These are phyloP conservation scores for Harpagifer antarcticus DNA, from an alignment of 2,797 vertebrate species.

Conservation along the genomic window DNA sequence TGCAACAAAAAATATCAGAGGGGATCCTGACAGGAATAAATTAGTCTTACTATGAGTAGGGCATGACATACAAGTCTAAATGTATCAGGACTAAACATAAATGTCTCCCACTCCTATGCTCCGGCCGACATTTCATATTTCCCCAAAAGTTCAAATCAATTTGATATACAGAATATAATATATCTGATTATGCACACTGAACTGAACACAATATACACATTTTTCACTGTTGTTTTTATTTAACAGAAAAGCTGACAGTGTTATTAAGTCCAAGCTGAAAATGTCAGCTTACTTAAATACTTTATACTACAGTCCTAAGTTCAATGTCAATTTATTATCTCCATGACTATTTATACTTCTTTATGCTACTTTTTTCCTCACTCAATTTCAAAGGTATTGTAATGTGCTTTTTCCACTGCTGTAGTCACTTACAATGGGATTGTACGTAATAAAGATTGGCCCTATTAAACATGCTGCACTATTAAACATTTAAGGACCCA, in stretches of 20 bases:
- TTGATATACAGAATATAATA: conserved; percentile 41
- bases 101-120: conserved; percentile 33
- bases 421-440: background rate
- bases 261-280: background rate
- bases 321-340: background rate
- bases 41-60: conserved; percentile 36
- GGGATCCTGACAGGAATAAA: conserved; percentile 24
- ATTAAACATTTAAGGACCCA: too few relatives aligned
- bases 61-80: conserved; percentile 34
- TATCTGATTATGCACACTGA: conserved; percentile 40
- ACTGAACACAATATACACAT: background rate
- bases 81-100: conserved; percentile 40
- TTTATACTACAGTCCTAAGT: background rate
- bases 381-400: background rate
- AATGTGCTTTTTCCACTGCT: background rate
- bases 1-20: background rate
- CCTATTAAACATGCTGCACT: background rate
- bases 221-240: conserved; percentile 5
- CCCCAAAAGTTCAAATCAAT: conserved; percentile 57
- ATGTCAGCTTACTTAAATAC: background rate
- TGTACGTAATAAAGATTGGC: background rate
- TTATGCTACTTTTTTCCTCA: background rate
- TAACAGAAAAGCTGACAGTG: background rate
- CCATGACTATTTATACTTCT: background rate
- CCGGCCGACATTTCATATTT: conserved; percentile 40